Evolutionary conservation across 2,888 invertebrate genomes (phyloP).

Genomic region (Carabus problematicus): DNA sequence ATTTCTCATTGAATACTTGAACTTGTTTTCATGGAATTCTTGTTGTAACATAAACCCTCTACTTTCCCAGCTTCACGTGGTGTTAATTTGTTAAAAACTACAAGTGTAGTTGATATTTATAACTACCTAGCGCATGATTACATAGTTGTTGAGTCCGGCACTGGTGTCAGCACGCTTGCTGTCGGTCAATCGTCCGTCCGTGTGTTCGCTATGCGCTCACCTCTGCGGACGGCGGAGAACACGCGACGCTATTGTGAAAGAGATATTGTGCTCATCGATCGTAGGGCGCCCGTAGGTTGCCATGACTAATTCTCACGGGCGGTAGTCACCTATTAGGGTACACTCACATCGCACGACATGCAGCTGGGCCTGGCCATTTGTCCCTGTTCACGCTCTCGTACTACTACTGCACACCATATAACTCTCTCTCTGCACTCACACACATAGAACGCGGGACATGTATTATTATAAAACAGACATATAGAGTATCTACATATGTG

Average conservation of each 20-base stretch:
- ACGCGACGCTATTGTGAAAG: slow-evolving; percentile 28
- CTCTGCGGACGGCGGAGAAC: slow-evolving; percentile 13
- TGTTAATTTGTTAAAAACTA: no score
- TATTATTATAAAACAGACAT: neutral
- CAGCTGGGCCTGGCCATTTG: slow-evolving; percentile 40
- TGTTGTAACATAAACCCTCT: no score
- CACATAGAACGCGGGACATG: slow-evolving; percentile 1
- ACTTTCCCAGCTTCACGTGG: no score
- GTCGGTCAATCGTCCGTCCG: neutral
- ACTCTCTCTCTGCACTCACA: neutral
- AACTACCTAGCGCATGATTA: no score
- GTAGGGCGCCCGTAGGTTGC: slow-evolving; percentile 10
- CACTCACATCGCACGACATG: slow-evolving; percentile 25
- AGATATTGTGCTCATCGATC: slow-evolving; percentile 38
- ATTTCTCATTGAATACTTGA: no score
- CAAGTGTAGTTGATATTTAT: no score
- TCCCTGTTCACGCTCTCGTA: slow-evolving; percentile 24
- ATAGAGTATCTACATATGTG: neutral
- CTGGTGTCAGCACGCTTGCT: no score
- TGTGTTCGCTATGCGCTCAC: neutral
- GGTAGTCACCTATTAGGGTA: slow-evolving; percentile 37
- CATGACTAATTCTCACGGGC: slow-evolving; percentile 38
- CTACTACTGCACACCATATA: neutral
- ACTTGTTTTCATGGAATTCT: no score
- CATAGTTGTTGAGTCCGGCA: no score